A percentile compares a stretch with the other conserved stretches of the same genome.
Conservation (phyloP, 2,113 vertebrate species). For the Oryzias celebensis region DNA sequence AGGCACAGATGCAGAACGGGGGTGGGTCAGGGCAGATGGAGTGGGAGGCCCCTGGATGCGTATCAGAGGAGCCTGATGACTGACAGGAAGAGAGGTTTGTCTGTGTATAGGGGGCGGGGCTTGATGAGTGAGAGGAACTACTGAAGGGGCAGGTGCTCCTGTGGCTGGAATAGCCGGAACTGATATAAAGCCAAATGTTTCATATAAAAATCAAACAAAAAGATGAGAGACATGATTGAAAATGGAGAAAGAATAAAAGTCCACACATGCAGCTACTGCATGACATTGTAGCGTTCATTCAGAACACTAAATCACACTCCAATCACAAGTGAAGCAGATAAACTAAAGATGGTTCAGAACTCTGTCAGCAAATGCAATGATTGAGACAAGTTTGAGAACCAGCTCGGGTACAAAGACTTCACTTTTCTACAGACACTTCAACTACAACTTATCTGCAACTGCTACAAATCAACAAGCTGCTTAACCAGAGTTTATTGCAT, state of each 20-base stretch:
- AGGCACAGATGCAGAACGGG: not conserved
- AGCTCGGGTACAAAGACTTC: not conserved
- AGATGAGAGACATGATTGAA: conserved; percentile 24
- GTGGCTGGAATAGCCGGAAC: conserved; percentile 19
- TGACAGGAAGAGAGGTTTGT: conserved; percentile 17
- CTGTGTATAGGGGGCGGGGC: conserved; percentile 6
- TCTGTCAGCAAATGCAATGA: not conserved
- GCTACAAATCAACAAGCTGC: not conserved
- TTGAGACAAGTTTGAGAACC: not conserved
- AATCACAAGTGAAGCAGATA: too few species aligned
- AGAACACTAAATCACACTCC: too few species aligned
- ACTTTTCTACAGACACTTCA: not conserved
- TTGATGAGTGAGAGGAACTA: conserved; percentile 14
- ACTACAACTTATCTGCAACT: not conserved
- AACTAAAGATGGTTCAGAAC: too few species aligned
- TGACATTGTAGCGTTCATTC: too few species aligned
- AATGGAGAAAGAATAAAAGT: conserved; percentile 17
- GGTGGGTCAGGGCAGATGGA: not conserved
- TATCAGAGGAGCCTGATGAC: conserved; percentile 44
- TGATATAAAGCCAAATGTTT: conserved; percentile 9
- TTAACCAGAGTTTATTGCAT: too few species aligned
- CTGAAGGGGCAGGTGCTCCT: conserved; percentile 6
- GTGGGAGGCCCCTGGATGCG: conserved; percentile 43
- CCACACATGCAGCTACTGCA: not conserved
- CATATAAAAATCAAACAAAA: conserved; percentile 7